Evolutionary conservation across 2,113 vertebrate genomes (phyloP), one percentile per base, ranked within the genome.

Genomic region (Corythornis vintsioides): DNA sequence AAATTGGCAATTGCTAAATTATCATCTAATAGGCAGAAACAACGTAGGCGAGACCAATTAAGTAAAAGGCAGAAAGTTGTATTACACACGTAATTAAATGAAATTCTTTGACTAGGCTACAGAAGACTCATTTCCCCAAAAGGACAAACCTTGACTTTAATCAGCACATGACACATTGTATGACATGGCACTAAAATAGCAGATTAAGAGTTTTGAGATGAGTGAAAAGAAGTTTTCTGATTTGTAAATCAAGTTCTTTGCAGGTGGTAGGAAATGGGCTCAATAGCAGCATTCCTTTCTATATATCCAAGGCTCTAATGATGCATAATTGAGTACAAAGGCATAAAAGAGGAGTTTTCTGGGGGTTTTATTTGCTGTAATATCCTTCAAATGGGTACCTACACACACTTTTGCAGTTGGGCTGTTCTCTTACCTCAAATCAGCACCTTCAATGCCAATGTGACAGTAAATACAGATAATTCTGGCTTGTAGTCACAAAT

Each of bases 1-100:
- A 95, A 94, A 88, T 73, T 83, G 71, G 87, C 93, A 96, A 95
- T 66, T 92, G 88, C 92, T 94, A 94, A 97, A 98, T 98, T 97
- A 98, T 95, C 95, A 95, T 95, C 94, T 97, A 95, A 96, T 96
- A 97, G 97, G 90, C 96, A 96, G 93, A 96, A 97, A 89, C 87
- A 96, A 97, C 92, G 96, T 97, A 97, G 96, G 95, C 90, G 59
- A 95, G 83, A 94, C 91, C 95, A 94, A 96, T 88, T 95, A 96
- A 95, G 93, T 94, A 93, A 93, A 87, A 95, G 29, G 89, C 94
- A 92, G 90, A 94, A 85, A 91, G 94, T 92, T 94, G 92, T 79
- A 94, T 88, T 81, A 93, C 86, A 93, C 59, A 47, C 86, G 90
- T 88, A 95, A 94, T 85, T 94, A 90, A 95, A 91, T 80, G 69